Percentiles rank a stretch among this genome's conserved stretches.
Conservation (phyloP, 1,140 invertebrate species). For the Drosophila trapezifrons region DNA sequence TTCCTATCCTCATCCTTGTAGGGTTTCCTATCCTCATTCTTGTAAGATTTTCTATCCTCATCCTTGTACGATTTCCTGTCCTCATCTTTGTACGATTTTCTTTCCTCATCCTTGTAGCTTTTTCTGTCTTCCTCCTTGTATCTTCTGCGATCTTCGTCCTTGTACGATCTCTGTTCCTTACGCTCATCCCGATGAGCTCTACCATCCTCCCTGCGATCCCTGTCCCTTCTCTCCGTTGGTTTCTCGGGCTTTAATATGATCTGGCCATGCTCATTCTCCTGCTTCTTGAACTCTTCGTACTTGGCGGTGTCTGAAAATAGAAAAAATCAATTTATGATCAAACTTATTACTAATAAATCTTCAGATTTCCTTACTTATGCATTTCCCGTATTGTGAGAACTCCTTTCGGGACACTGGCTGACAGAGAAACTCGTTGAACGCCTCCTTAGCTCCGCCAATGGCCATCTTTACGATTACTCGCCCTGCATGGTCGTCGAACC, state of each 20-base stretch:
- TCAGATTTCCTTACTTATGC: constrained; percentile 87
- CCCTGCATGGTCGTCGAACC: constrained; percentile 93
- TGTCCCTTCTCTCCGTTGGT: constrained; percentile 25
- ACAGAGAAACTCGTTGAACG: constrained; percentile 91
- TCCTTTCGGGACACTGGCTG: constrained; percentile 91
- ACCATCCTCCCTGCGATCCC: constrained; percentile 27
- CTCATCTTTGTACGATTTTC: too few relatives aligned
- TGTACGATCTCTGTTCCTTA: constrained; percentile 16
- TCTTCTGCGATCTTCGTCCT: constrained; percentile 23
- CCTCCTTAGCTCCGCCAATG: constrained; percentile 88
- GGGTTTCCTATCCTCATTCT: background rate
- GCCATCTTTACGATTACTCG: constrained; percentile 92
- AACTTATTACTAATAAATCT: too few relatives aligned
- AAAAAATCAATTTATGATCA: background rate
- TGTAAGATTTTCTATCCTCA: background rate
- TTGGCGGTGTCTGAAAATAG: constrained; percentile 87
- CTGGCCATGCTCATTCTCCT: constrained; percentile 84
- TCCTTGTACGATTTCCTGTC: constrained; percentile 6
- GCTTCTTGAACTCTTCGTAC: constrained; percentile 88
- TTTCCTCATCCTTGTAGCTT: background rate
- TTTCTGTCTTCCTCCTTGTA: constrained; percentile 22
- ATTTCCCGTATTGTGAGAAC: constrained; percentile 91
- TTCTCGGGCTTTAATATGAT: constrained; percentile 67
- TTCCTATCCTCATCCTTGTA: constrained; percentile 4
- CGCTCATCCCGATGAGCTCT: constrained; percentile 26